Evolutionary conservation across 1,140 invertebrate genomes (phyloP).

Genomic region (Euwallacea similis): DNA sequence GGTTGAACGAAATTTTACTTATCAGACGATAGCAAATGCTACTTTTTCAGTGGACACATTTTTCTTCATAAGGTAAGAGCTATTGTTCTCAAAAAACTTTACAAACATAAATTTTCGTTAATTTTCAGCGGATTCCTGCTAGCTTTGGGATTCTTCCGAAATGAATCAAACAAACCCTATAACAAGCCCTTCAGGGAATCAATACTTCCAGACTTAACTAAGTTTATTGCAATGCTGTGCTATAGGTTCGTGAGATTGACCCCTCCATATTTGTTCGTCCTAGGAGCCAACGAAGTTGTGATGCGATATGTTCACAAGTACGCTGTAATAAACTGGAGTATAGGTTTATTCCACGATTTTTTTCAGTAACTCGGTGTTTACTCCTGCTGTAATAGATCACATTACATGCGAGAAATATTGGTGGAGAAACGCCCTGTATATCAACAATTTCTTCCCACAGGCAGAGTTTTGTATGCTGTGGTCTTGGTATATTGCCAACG

Average conservation of each 20-base stretch:
- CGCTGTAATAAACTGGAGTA: background rate
- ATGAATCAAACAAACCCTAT: constrained; percentile 50
- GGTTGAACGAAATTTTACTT: constrained; percentile 77
- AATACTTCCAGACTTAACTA: constrained; percentile 7
- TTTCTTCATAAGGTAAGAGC: constrained; percentile 79
- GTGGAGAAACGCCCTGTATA: constrained; percentile 81
- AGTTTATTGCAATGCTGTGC: constrained; percentile 62
- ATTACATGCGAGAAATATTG: constrained; percentile 75
- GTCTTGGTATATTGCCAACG: constrained; percentile 91
- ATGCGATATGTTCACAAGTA: constrained; percentile 64
- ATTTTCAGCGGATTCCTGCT: constrained; percentile 72
- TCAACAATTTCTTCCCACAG: constrained; percentile 78
- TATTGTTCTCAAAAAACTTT: background rate
- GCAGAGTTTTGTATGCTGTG: constrained; percentile 84
- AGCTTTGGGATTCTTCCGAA: constrained; percentile 71
- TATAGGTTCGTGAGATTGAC: constrained; percentile 75
- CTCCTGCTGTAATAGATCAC: constrained; percentile 72
- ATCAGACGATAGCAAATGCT: constrained; percentile 84
- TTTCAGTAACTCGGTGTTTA: constrained; percentile 67
- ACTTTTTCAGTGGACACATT: constrained; percentile 91
- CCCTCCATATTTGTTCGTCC: constrained; percentile 78
- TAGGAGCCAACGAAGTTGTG: constrained; percentile 71
- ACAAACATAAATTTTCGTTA: background rate
- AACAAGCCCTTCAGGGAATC: background rate
- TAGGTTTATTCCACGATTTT: background rate